Evolutionary conservation across 2,113 vertebrate species (phyloP).

Genomic region (Crotalus helleri): DNA sequence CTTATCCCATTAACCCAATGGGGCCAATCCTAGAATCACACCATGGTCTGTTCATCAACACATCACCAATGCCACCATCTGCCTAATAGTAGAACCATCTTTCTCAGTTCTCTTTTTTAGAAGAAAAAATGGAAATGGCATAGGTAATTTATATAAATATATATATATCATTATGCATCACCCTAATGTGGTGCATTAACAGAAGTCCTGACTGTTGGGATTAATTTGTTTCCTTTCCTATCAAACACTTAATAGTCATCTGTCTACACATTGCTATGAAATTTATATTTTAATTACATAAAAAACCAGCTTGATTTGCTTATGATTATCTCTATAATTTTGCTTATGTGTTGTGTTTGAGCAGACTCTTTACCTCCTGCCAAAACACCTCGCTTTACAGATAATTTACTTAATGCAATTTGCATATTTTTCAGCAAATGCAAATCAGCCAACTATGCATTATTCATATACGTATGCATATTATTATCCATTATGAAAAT

Average conservation of each 20-base stretch:
- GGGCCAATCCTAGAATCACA: neutral
- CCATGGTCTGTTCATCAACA: neutral
- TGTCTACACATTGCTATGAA: slow-evolving; percentile 7
- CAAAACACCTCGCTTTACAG: slow-evolving; percentile 59
- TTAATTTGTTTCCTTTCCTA: neutral
- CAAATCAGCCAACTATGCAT: slow-evolving; percentile 59
- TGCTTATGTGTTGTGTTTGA: slow-evolving; percentile 41
- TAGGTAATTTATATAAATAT: neutral
- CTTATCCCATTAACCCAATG: neutral
- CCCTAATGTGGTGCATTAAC: neutral
- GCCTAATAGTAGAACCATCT: neutral
- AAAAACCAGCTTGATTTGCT: slow-evolving; percentile 36
- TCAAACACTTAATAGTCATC: slow-evolving; percentile 2
- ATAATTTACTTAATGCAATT: slow-evolving; percentile 63
- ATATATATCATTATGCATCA: neutral
- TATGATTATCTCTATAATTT: slow-evolving; percentile 30
- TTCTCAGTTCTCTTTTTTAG: neutral
- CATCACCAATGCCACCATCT: neutral
- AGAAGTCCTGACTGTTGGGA: neutral
- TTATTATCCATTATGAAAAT: slow-evolving; percentile 46
- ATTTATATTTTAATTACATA: slow-evolving; percentile 39
- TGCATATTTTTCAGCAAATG: slow-evolving; percentile 63
- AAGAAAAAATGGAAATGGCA: neutral
- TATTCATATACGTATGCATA: slow-evolving; percentile 53
- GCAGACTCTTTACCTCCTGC: slow-evolving; percentile 60